phyloP scores from a whole-genome alignment of 2,113 vertebrate species.

The Notarius lentiginosus region DNA sequence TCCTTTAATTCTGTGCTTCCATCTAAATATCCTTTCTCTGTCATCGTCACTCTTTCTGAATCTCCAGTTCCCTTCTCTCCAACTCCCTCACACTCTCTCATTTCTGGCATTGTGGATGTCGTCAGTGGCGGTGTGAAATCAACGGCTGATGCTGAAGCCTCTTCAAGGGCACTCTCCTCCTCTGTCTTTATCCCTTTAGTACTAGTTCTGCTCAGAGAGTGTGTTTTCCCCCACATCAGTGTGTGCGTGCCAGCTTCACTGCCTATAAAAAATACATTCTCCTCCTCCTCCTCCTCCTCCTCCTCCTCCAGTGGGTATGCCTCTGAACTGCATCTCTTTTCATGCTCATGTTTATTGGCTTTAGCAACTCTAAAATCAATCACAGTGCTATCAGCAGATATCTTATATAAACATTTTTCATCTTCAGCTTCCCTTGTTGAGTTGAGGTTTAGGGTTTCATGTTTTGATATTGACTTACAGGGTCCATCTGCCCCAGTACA shows the following conservation, averaged over 20 bases:
- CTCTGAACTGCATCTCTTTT: conserved; percentile 52
- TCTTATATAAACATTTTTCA: conserved; percentile 54
- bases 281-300: conserved; percentile 42
- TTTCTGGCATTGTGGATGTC: conserved; percentile 75
- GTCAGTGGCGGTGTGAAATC: conserved; percentile 68
- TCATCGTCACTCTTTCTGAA: conserved; percentile 52
- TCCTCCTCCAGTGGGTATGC: conserved; percentile 20
- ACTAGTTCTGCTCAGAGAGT: conserved; percentile 55
- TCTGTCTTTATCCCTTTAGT: conserved; percentile 61
- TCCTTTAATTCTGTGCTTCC: conserved; percentile 43
- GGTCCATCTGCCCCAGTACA: conserved; percentile 47
- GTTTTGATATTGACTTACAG: conserved; percentile 45
- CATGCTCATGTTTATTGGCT: conserved; percentile 36
- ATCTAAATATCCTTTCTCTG: conserved; percentile 51
- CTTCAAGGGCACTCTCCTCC: conserved; percentile 65
- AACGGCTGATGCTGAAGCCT: conserved; percentile 62
- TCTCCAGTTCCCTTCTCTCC: conserved; percentile 65
- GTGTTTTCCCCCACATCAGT: conserved; percentile 51
- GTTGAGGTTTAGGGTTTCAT: conserved; percentile 48
- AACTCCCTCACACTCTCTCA: conserved; percentile 69
- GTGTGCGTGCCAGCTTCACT: conserved; percentile 47
- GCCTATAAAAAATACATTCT: conserved; percentile 52
- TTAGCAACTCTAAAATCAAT: conserved; percentile 45
- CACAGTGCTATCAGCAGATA: conserved; percentile 56
- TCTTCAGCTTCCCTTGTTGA: conserved; percentile 40